Evolutionary conservation across 2,888 invertebrate genomes (phyloP).

Genomic region (Hoplodrina ambigua): DNA sequence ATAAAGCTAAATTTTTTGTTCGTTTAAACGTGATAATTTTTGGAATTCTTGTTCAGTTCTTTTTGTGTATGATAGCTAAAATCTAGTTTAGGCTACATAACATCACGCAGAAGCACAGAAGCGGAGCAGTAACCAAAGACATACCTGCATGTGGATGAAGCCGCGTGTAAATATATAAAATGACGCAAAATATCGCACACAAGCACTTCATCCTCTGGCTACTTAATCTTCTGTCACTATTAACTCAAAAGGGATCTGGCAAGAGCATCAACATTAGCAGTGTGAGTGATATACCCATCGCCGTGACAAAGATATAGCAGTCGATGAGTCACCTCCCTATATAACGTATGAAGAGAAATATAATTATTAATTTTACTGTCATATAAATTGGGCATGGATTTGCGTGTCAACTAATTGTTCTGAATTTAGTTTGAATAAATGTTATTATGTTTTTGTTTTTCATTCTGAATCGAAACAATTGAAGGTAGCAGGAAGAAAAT

Average conservation of each 20-base stretch:
- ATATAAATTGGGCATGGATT: conserved; percentile 39
- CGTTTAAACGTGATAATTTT: too few relatives aligned
- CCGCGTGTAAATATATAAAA: too few relatives aligned
- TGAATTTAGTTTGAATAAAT: conserved; percentile 2
- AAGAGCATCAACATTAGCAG: conserved; percentile 38
- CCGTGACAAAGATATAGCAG: conserved; percentile 39
- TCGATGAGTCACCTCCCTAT: conserved; percentile 30
- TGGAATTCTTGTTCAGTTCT: too few relatives aligned
- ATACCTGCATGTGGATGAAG: too few relatives aligned
- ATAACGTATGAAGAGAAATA: conserved; percentile 23
- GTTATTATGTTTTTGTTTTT: conserved; percentile 2
- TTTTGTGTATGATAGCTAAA: too few relatives aligned
- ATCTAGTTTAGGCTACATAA: too few relatives aligned
- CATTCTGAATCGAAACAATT: not conserved
- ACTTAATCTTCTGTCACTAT: conserved; percentile 34
- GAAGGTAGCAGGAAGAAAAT: not conserved
- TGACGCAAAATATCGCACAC: conserved; percentile 4
- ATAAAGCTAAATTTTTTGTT: too few relatives aligned
- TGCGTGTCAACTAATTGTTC: conserved; percentile 28
- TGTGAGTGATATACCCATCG: conserved; percentile 33
- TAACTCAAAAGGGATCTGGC: conserved; percentile 46
- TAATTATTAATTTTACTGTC: conserved; percentile 27
- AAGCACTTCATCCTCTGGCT: conserved; percentile 18
- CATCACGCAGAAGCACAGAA: too few relatives aligned
- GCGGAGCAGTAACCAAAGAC: too few relatives aligned